These are phyloP conservation scores for Melanerpes formicivorus DNA, from an alignment of 2,113 vertebrate species.

Conservation along the genomic window DNA sequence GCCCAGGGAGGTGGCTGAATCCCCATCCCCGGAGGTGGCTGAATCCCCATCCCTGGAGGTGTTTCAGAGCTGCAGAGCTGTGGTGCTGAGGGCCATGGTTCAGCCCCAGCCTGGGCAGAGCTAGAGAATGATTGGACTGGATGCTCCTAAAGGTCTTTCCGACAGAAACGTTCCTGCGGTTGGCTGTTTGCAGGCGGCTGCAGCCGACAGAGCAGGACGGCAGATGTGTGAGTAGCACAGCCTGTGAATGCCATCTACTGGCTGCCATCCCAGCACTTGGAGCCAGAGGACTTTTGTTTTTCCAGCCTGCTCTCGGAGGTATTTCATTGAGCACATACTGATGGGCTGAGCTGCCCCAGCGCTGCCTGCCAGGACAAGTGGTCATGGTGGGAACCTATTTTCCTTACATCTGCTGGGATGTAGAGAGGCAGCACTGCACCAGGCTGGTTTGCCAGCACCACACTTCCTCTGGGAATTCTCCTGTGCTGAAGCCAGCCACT, in stretches of 20 bases:
- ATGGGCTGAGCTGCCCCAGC: background rate
- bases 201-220: fast-evolving
- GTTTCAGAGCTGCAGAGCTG: no score
- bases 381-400: background rate
- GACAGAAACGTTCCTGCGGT: no score
- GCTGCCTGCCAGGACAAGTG: background rate
- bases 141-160: no score
- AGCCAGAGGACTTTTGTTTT: background rate
- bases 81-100: no score
- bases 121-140: no score
- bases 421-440: background rate
- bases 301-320: fast-evolving
- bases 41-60: no score
- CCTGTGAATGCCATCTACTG: constrained; percentile 1
- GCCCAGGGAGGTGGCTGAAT: no score
- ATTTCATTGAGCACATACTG: background rate
- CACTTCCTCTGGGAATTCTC: background rate
- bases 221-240: fast-evolving
- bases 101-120: no score
- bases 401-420: background rate
- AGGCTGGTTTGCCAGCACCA: background rate
- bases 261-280: background rate
- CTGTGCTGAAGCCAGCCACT: background rate
- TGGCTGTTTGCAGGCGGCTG: background rate
- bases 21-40: no score